Evolutionary conservation across 2,113 vertebrate species (phyloP).

Genomic region (Probosciger aterrimus): DNA sequence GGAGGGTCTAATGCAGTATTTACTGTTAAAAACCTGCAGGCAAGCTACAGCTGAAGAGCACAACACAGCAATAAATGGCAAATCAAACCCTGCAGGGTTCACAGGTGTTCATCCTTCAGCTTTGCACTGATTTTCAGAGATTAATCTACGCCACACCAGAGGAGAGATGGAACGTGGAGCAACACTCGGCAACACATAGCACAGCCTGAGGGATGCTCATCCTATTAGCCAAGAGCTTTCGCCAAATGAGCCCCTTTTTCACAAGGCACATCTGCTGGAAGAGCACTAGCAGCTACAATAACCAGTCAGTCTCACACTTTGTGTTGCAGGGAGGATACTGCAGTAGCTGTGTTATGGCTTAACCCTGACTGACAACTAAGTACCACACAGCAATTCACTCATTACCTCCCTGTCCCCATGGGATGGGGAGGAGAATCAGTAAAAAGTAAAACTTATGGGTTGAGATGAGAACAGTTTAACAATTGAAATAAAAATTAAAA

Average conservation of each 20-base stretch:
- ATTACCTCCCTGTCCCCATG: neutral
- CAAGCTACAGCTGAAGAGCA: neutral
- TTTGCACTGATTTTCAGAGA: neutral
- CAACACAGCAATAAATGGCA: neutral
- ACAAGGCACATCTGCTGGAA: neutral
- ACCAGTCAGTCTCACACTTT: neutral
- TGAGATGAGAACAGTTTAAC: neutral
- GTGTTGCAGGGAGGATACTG: neutral
- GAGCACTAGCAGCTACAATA: neutral
- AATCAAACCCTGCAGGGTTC: neutral
- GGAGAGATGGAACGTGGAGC: neutral
- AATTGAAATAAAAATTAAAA: neutral
- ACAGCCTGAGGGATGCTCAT: neutral
- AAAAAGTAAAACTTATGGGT: neutral
- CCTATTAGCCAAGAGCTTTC: neutral
- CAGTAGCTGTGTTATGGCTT: neutral
- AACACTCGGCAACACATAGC: neutral
- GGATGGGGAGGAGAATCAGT: neutral
- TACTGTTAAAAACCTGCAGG: neutral
- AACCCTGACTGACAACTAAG: neutral
- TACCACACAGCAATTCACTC: neutral
- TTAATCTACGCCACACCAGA: neutral
- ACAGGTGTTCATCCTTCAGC: neutral
- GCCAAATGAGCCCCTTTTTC: neutral
- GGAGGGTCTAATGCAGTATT: neutral